phyloP scores from a whole-genome alignment of 2,113 vertebrate genomes.

The Phalacrocorax brasilianus region DNA sequence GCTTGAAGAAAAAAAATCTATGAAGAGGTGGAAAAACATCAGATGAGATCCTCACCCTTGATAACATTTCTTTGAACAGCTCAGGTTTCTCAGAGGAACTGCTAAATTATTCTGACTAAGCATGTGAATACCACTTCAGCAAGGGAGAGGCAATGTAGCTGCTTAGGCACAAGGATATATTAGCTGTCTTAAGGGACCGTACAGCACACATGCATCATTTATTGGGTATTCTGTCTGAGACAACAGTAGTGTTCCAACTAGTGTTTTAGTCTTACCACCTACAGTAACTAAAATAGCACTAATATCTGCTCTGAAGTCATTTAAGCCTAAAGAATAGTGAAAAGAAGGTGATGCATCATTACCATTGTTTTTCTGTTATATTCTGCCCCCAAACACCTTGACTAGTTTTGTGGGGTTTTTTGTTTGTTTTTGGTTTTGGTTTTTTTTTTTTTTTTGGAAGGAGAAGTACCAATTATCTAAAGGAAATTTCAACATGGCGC shows the following conservation, averaged over 20 bases:
- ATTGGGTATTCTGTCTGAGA: neutral
- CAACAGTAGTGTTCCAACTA: neutral
- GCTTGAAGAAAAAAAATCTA: slow-evolving; percentile 25
- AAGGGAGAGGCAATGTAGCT: neutral
- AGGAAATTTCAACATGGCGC: neutral
- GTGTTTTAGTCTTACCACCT: neutral
- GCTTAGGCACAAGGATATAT: neutral
- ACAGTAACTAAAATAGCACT: neutral
- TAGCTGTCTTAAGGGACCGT: neutral
- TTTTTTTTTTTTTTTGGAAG: neutral
- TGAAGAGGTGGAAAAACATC: slow-evolving; percentile 38
- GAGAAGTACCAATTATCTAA: neutral
- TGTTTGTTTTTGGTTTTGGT: no score
- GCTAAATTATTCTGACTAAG: slow-evolving; percentile 33
- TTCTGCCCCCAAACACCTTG: neutral
- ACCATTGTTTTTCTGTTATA: neutral
- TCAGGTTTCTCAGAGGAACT: slow-evolving; percentile 22
- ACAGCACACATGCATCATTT: neutral
- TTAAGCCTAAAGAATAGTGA: neutral
- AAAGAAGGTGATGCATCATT: neutral
- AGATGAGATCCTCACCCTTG: slow-evolving; percentile 16
- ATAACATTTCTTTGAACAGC: slow-evolving; percentile 32
- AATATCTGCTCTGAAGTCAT: neutral
- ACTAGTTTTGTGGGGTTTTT: neutral
- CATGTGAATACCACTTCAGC: neutral